Conservation (phyloP, 2,888 invertebrate genomes). For the Xestia c-nigrum region DNA sequence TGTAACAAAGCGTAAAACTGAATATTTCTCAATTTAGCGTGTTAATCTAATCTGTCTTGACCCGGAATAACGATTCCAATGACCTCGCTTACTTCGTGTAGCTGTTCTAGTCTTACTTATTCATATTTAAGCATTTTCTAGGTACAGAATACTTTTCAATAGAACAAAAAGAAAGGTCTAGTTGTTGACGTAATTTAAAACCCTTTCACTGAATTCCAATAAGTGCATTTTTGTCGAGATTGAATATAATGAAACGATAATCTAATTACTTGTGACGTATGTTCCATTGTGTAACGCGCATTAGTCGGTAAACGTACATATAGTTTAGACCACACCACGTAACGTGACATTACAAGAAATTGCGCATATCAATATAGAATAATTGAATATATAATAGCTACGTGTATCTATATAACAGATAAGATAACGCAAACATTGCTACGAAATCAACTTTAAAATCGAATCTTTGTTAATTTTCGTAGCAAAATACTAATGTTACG, state of each 20-base stretch:
- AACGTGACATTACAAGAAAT: conserved; percentile 67
- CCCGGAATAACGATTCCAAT: conserved; percentile 58
- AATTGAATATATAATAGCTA: conserved; percentile 73
- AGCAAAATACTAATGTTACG: not conserved
- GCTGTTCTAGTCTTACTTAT: conserved; percentile 33
- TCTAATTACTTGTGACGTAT: conserved; percentile 57
- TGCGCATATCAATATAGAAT: conserved; percentile 74
- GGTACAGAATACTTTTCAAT: not conserved
- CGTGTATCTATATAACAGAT: conserved; percentile 72
- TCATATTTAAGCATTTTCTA: conserved; percentile 24
- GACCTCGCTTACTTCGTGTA: conserved; percentile 45
- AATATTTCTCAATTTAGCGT: conserved; percentile 60
- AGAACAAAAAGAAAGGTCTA: conserved; percentile 3
- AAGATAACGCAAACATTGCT: conserved; percentile 69
- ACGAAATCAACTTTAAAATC: conserved; percentile 41
- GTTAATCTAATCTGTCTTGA: conserved; percentile 67
- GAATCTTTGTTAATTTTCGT: conserved; percentile 8
- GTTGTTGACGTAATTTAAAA: conserved; percentile 15
- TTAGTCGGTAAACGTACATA: conserved; percentile 41
- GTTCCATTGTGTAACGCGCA: conserved; percentile 47
- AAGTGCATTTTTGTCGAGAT: conserved; percentile 27
- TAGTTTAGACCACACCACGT: conserved; percentile 42
- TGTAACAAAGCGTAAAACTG: conserved; percentile 24
- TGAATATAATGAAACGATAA: conserved; percentile 40
- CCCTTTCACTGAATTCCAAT: conserved; percentile 34